Evolutionary conservation across 2,113 vertebrate genomes (phyloP), one percentile per base, ranked within the genome.

Genomic region (Sinocyclocheilus anophthalmus): DNA sequence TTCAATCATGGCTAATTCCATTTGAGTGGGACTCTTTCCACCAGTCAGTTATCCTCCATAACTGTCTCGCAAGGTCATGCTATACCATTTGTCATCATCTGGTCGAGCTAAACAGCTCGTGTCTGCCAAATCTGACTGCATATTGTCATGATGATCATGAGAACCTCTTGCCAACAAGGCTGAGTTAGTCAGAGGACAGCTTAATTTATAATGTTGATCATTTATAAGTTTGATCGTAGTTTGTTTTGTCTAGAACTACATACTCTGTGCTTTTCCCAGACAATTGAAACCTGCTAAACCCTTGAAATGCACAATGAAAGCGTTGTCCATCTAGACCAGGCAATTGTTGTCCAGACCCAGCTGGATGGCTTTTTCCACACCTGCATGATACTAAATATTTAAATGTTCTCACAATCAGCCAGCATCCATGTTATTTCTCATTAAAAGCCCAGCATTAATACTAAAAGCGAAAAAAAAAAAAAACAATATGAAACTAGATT

Each of bases 21-120:
- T 72, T 72, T 70, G 42, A 70, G 42, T 50, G n/a, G 24, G 63
- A 67, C 45, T 24, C 80, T 82, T 65, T 82, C 63, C 65, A 72
- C 81, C 81, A 83, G 50, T 76, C 73, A 42, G 53, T 83, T 82
- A 67, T 61, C 87, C 84, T 85, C 65, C 85, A 81, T 73, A 57
- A 65, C 59, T 65, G 77, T 87, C 85, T 88, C 50, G 48, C 85
- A 84, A 84, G 88, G 85, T 89, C 85, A 82, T 10, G 61, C 69
- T 75, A 13, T 82, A 48, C 20, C 42, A 57, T 86, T 85, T 82
- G 82, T 87, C 85, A 87, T 87, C 82, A 76, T 84, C 85, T 84
- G 50, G 61, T 59, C 53, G 22, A 63, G 77, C 70, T 80, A 85
- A 87, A 84, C 88, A 82, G 70, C 75, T 69, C 22, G 13, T 42